A percentile compares a stretch with the other conserved stretches of the same genome.
phyloP scores from a whole-genome alignment of 2,888 invertebrate genomes.

The Abscondita cerata region DNA sequence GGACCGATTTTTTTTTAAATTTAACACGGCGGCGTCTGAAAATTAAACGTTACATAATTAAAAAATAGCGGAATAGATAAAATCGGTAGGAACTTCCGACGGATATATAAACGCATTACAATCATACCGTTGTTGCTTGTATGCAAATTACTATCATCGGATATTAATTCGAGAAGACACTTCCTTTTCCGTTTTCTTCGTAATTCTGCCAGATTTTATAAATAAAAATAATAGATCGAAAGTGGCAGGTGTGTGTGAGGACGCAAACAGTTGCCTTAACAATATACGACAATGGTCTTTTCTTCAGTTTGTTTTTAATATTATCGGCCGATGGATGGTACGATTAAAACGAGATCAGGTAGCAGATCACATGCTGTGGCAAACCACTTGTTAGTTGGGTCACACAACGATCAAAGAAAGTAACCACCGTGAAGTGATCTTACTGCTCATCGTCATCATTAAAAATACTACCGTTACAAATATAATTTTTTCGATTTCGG shows the following conservation, averaged over 20 bases:
- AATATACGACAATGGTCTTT: slow-evolving; percentile 9
- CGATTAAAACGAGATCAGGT: slow-evolving; percentile 21
- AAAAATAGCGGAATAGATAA: slow-evolving; percentile 37
- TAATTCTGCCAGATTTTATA: not conserved
- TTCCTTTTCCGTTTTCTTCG: not conserved
- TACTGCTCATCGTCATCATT: slow-evolving; percentile 13
- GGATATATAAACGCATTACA: slow-evolving; percentile 39
- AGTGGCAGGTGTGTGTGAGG: slow-evolving; percentile 18
- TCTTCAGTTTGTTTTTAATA: not conserved
- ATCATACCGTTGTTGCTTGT: slow-evolving; percentile 22
- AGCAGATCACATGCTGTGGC: slow-evolving; percentile 28
- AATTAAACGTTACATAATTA: slow-evolving; percentile 2
- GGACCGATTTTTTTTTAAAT: slow-evolving; percentile 3
- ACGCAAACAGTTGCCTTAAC: slow-evolving; percentile 13
- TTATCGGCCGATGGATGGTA: slow-evolving; percentile 5
- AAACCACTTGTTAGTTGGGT: slow-evolving; percentile 31
- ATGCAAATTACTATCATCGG: slow-evolving; percentile 22
- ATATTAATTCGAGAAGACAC: not conserved
- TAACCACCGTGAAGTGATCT: slow-evolving; percentile 26
- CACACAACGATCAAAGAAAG: slow-evolving; percentile 35
- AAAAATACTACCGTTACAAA: slow-evolving; percentile 16
- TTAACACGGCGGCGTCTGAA: not conserved
- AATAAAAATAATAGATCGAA: slow-evolving; percentile 5
- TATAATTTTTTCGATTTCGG: no score
- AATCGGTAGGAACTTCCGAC: slow-evolving; percentile 49